A percentile compares a stretch with the other conserved stretches of the same genome.
These are phyloP conservation scores for Glaucopsyche alexis DNA, from an alignment of 2,888 invertebrate species.

Conservation along the genomic window DNA sequence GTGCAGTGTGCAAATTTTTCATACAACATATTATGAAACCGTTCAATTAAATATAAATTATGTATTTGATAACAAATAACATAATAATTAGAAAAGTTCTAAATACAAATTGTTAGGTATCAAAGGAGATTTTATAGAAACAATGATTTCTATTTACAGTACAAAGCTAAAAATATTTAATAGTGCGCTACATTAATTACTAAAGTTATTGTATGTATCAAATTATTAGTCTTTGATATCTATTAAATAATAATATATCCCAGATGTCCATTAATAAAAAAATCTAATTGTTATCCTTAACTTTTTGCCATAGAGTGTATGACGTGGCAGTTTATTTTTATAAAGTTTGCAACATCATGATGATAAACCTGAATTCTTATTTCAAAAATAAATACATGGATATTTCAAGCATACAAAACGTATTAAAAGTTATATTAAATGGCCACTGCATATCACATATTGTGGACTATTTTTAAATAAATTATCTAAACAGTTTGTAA, in stretches of 20 bases:
- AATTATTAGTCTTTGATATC: constrained; percentile 8
- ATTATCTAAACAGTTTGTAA: constrained; percentile 31
- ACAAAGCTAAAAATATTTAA: constrained; percentile 63
- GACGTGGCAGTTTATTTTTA: background rate
- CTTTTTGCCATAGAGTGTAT: background rate
- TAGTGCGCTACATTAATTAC: constrained; percentile 55
- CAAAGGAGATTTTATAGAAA: constrained; percentile 70
- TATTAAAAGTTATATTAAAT: constrained; percentile 47
- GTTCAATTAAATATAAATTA: constrained; percentile 2
- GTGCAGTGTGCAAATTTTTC: background rate
- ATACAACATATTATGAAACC: background rate
- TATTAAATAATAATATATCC: constrained; percentile 18
- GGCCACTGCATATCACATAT: constrained; percentile 70
- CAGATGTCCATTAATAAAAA: background rate
- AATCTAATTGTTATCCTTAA: background rate
- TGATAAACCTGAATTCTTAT: background rate
- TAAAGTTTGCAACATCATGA: background rate
- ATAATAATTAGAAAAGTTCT: constrained; percentile 62
- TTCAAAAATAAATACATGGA: constrained; percentile 21
- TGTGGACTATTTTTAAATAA: constrained; percentile 46
- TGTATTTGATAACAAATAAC: constrained; percentile 39
- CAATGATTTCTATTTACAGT: constrained; percentile 73
- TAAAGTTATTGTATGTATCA: constrained; percentile 38
- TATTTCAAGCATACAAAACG: constrained; percentile 28
- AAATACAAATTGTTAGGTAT: constrained; percentile 62